Evolutionary conservation across 2,888 invertebrate genomes (phyloP), one percentile per base, ranked within the genome.

Genomic region (Drosophila nr. fundita): DNA sequence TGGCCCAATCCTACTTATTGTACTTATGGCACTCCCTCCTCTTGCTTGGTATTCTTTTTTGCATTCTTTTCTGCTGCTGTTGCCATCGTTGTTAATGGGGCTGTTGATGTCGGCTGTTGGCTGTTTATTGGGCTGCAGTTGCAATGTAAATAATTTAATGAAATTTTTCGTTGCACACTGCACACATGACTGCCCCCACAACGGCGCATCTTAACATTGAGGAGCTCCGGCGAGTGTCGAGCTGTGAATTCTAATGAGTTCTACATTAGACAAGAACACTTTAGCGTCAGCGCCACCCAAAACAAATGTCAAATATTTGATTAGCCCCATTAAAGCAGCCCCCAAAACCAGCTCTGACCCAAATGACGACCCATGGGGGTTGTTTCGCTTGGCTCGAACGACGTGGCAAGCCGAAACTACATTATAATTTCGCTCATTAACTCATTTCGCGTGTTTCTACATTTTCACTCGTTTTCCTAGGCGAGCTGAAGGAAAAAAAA

Each of bases 231-330:
- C 38, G 18, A 24, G 58, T 48, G 45, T 24, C 24, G 21, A 45
- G 45, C 24, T 24, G 15, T 45, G 53, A 49, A 68, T 64, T 75
- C 60, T 75, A 78, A 80, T 78, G 75, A 78, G 80, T 70, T 80
- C 70, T 67, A 63, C 50, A 69, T 60, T 63, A 67, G 76, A 74
- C 80, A 80, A 55, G 68, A 32, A 74, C 82, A 72, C 73, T 80
- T 80, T 63, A 52, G 57, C 64, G 69, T 63, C 60, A 64, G 74
- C 67, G 64, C 61, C 66, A 42, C 42, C 73, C 64, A 78, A 76
- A 75, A 77, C 73, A 76, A 83, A 91, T 87, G 78, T 82, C 83
- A 89, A 89, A 91, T 91, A 90, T 89, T 89, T 91, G 89, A 89
- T 91, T 89, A 89, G 76, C 91, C 85, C 89, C 85, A 85, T 89